These are phyloP conservation scores for Synanthedon vespiformis DNA, from an alignment of 2,888 invertebrate species.

Conservation along the genomic window DNA sequence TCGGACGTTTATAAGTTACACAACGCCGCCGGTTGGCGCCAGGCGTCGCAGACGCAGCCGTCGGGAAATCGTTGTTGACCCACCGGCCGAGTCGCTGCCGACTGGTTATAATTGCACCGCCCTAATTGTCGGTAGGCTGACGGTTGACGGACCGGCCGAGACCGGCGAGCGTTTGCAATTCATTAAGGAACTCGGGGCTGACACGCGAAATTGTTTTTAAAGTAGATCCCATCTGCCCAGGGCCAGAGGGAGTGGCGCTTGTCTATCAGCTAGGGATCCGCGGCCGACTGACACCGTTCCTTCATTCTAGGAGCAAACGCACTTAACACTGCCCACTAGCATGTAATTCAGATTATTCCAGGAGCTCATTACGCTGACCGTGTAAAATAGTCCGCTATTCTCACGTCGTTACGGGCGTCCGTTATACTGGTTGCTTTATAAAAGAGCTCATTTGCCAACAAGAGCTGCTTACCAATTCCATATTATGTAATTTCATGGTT, in stretches of 20 bases:
- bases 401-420: constrained; percentile 25
- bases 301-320: constrained; percentile 4
- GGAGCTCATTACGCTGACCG: constrained; percentile 15
- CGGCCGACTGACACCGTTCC: constrained; percentile 44
- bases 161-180: constrained; percentile 46
- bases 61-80: constrained; percentile 63
- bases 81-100: constrained; percentile 51
- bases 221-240: constrained; percentile 45
- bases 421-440: constrained; percentile 19
- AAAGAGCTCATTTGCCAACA: no score
- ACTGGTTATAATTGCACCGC: constrained; percentile 59
- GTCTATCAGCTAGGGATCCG: constrained; percentile 29
- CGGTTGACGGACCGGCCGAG: constrained; percentile 36
- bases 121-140: constrained; percentile 51
- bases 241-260: constrained; percentile 33
- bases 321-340: constrained; percentile 5
- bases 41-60: constrained; percentile 34
- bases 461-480: no score
- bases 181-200: constrained; percentile 39
- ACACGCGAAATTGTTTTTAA: constrained; percentile 57
- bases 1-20: constrained; percentile 54
- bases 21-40: constrained; percentile 55
- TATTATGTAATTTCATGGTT: no score
- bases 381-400: constrained; percentile 15
- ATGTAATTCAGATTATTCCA: constrained; percentile 14